Evolutionary conservation across 2,113 vertebrate genomes (phyloP), one percentile per base, ranked within the genome.

Genomic region (Coturnix japonica): DNA sequence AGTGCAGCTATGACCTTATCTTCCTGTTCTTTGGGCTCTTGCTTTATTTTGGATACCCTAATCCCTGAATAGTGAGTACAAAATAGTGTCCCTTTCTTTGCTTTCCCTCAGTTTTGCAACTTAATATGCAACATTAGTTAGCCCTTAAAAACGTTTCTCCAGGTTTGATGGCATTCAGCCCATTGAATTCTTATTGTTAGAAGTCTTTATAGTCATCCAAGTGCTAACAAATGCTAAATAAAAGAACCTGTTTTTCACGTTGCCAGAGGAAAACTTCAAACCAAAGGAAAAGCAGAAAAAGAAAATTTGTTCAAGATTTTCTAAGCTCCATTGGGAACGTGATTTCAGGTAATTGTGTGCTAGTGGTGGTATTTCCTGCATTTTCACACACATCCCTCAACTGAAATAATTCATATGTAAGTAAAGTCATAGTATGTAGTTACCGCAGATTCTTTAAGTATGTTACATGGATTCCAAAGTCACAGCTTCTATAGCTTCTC

Each of bases 161-260:
- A 91, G 61, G 57, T 93, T 95, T 87, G 74, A 93, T 91, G 80
- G 47, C 76, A 86, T 90, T 95, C 80, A 91, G 21, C 49, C 39
- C 33, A 51, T 54, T 87, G 83, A 81, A 57, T 96, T 47, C 46
- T 86, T 88, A 63, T 75, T 95, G 81, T 96, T 95, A 89, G 70
- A 70, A 86, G 54, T 65, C 21, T 57, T 90, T 92, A 81, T 63
- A 85, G 67, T 72, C 54, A 64, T 90, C 60, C 76, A 91, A 94
- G n/a, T 51, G 46, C 61, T 95, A 90, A 82, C 76, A 86, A 96
- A 95, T 66, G 49, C 60, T 31, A 84, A 86, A 80, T 77, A 83
- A 72, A 94, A 93, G 64, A 87, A 53, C 63, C 37, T 70, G 59
- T 7, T 91, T 94, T 95, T 92, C 37, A 20, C 46, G 86, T 93